These are phyloP conservation scores for Tetramorium parvispinum DNA, from an alignment of 1,140 invertebrate species.

Conservation along the genomic window DNA sequence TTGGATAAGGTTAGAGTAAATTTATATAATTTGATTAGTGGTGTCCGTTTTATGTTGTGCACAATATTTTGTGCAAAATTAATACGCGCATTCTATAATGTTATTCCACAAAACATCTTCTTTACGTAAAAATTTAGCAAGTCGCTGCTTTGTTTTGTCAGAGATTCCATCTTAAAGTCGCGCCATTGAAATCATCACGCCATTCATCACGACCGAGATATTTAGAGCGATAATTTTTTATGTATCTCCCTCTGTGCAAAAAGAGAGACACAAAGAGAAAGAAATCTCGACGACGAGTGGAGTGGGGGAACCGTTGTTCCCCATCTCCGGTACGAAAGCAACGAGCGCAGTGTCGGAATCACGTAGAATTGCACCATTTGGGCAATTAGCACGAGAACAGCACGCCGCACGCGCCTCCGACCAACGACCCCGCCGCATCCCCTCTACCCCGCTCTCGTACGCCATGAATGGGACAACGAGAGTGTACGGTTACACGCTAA, in stretches of 20 bases:
- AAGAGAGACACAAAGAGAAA: constrained; percentile 6
- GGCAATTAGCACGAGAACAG: constrained; percentile 80
- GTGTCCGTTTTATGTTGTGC: too few species aligned
- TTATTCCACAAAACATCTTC: too few species aligned
- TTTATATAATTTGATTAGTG: too few species aligned
- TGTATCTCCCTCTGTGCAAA: neutral
- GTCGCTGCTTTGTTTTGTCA: neutral
- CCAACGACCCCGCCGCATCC: constrained; percentile 55
- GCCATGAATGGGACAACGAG: constrained; percentile 81
- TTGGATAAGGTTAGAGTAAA: too few species aligned
- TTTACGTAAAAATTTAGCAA: neutral
- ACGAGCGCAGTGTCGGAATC: constrained; percentile 71
- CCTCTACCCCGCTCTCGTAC: constrained; percentile 63
- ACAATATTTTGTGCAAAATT: too few species aligned
- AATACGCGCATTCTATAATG: too few species aligned
- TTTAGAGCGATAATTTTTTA: constrained; percentile 6
- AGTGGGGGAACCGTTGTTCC: constrained; percentile 7
- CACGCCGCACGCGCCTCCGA: constrained; percentile 79
- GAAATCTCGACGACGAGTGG: neutral
- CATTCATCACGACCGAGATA: neutral
- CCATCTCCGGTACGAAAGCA: constrained; percentile 57
- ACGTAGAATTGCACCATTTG: constrained; percentile 80
- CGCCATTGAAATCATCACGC: neutral
- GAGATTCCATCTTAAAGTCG: neutral
- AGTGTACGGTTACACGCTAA: constrained; percentile 68